Evolutionary conservation across 1,140 invertebrate genomes (phyloP).

Genomic region (Anastatus disparis): DNA sequence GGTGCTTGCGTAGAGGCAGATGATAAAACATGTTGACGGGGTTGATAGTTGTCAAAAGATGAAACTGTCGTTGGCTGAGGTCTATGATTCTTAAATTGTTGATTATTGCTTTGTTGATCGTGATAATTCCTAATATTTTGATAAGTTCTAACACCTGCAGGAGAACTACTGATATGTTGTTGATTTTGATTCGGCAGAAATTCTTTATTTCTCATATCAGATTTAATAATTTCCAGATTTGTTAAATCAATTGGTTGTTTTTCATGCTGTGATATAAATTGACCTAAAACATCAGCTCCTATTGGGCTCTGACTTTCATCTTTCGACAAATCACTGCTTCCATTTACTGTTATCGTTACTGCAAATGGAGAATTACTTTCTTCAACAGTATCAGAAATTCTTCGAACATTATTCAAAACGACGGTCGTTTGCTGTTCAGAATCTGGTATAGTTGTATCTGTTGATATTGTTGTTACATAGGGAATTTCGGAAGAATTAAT

Average conservation of each 20-base stretch:
- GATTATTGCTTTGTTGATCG: background rate
- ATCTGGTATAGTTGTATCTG: background rate
- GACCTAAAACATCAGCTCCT: slow-evolving; percentile 42
- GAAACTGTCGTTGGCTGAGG: background rate
- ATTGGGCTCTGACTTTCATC: slow-evolving; percentile 27
- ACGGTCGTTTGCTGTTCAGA: background rate
- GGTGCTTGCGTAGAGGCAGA: background rate
- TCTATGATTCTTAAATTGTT: background rate
- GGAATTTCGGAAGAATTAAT: background rate
- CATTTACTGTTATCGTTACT: slow-evolving; percentile 46
- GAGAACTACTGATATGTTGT: background rate
- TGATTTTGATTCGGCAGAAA: background rate
- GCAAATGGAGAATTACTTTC: slow-evolving; percentile 49
- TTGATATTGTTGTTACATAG: background rate
- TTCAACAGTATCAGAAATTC: slow-evolving; percentile 45
- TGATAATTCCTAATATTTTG: background rate
- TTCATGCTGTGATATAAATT: slow-evolving; percentile 46
- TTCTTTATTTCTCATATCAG: slow-evolving; percentile 28
- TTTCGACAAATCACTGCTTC: slow-evolving; percentile 4
- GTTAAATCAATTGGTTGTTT: slow-evolving; percentile 11
- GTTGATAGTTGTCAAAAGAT: background rate
- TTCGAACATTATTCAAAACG: background rate
- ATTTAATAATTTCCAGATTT: slow-evolving; percentile 47
- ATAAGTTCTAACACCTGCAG: background rate
- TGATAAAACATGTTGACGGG: background rate